Evolutionary conservation across 2,113 vertebrate species (phyloP), one percentile per base, ranked within the genome.

Genomic region (Caretta caretta): DNA sequence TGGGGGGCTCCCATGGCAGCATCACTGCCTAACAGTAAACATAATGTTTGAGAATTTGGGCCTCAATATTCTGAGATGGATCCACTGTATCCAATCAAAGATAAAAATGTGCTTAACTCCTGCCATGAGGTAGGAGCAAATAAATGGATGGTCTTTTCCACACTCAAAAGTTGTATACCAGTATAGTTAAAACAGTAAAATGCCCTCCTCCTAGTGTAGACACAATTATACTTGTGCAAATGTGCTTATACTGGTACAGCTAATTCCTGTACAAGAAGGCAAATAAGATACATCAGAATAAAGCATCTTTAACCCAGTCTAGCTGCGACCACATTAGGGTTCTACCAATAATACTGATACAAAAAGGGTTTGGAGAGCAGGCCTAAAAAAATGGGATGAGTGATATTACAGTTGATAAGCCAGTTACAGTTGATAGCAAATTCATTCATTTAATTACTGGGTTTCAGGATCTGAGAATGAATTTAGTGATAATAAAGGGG

Each of bases 391-490:
- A 76, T 42, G 38, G 38, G 38, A 46, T 10, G 13, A 25, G 20
- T 76, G 24, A 42, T 83, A 79, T 22, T 48, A 2, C 4, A 57
- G 1, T 20, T 57, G n/a, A 46, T 82, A 51, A 57, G 11, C 42
- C 42, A 42, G 42, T 42, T 42, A 42, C 42, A 0, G 72, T 0
- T 42, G 42, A 42, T n/a, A 87, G 80, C 10, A 75, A 20, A 56
- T 54, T 53, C 0, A 62, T 35, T 42, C n/a, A 53, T 10, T 1
- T 56, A 59, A 3, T 42, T n/a, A n/a, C 4, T 8, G 29, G 3
- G 59, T 49, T 57, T 3, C 6, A 35, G 84, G 0, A 0, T 27
- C 2, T 20, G 42, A n/a, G 17, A 22, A 20, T 76, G 59, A 84
- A 84, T 50, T 7, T 5, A 50, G 2, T 46, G 12, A 2, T 46